Conservation (phyloP, 2,113 vertebrate genomes). For the Thoracochromis brauschi region DNA sequence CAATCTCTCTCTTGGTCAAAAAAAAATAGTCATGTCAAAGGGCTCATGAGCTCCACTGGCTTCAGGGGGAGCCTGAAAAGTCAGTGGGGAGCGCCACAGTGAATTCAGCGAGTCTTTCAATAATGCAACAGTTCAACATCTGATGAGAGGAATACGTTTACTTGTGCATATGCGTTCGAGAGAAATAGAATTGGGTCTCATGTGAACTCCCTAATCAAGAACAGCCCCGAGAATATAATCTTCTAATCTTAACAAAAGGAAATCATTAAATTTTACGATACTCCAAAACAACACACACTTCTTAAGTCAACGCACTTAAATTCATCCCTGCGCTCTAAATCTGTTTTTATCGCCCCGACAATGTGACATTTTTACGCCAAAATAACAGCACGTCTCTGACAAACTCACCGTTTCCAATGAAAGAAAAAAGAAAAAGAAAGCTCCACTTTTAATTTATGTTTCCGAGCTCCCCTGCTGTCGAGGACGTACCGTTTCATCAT, state of each 20-base stretch:
- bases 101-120: not conserved
- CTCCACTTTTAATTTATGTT: slow-evolving; percentile 13
- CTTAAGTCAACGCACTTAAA: slow-evolving; percentile 23
- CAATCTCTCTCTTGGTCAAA: not conserved
- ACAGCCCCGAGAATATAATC: slow-evolving; percentile 1
- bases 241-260: slow-evolving; percentile 22
- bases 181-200: not conserved
- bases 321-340: slow-evolving; percentile 1
- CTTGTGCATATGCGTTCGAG: not conserved
- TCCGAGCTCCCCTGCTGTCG: slow-evolving; percentile 26
- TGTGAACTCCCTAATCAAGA: slow-evolving; percentile 9
- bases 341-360: slow-evolving; percentile 28
- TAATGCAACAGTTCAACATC: not conserved
- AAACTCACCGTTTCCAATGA: not conserved
- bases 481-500: not conserved
- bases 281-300: slow-evolving; percentile 19
- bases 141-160: not conserved
- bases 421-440: not conserved
- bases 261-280: slow-evolving; percentile 25
- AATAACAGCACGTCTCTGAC: not conserved
- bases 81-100: not conserved
- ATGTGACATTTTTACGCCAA: not conserved
- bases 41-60: not conserved
- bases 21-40: not conserved
- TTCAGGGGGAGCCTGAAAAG: not conserved